Evolutionary conservation across 64 coral and sea anemone species (phyloP).

Genomic region (Montipora sp.): DNA sequence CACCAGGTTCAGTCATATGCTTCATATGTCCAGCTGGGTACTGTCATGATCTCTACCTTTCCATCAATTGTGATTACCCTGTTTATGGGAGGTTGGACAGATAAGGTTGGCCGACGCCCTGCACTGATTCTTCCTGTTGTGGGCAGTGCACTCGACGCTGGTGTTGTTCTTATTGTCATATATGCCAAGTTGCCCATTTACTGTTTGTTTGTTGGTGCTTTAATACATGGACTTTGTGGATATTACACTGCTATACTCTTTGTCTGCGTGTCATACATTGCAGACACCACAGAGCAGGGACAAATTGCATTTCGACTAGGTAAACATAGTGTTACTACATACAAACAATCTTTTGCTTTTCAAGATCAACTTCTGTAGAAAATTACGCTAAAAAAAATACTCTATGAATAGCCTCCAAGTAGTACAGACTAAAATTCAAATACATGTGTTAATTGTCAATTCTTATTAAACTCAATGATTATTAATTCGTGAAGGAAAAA

Average conservation of each 20-base stretch:
- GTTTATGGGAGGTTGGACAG: conserved; percentile 85
- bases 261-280: conserved; percentile 79
- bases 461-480: too few species aligned
- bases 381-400: too few species aligned
- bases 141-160: conserved; percentile 68
- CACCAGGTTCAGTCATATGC: conserved; percentile 76
- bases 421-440: too few species aligned
- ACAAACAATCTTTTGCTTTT: background rate
- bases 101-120: conserved; percentile 71
- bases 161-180: conserved; percentile 58
- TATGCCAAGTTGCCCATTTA: conserved; percentile 79
- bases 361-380: background rate
- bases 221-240: conserved; percentile 78
- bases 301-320: conserved; percentile 65
- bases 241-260: conserved; percentile 78
- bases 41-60: conserved; percentile 62
- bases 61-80: conserved; percentile 75
- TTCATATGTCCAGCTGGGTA: conserved; percentile 79
- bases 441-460: too few species aligned
- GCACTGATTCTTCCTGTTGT: conserved; percentile 52
- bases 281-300: conserved; percentile 82
- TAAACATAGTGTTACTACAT: background rate
- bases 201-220: conserved; percentile 78
- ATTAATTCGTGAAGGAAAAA: too few species aligned
- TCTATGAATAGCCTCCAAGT: too few species aligned